These are phyloP conservation scores for Columbina picui DNA, from an alignment of 2,113 vertebrate species.

Conservation along the genomic window DNA sequence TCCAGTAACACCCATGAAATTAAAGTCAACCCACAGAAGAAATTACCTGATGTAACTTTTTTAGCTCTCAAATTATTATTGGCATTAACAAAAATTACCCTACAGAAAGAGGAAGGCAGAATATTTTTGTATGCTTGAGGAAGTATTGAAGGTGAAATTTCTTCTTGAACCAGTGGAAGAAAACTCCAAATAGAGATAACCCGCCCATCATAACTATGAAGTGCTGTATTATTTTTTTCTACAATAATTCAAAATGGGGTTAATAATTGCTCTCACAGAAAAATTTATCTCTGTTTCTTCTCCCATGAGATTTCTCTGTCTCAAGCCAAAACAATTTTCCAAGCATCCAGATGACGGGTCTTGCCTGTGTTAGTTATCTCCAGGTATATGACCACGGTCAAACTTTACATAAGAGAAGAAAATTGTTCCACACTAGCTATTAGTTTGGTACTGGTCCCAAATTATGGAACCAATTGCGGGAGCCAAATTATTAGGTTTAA, in stretches of 20 bases:
- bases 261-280: not conserved
- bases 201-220: not conserved
- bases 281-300: not conserved
- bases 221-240: not conserved
- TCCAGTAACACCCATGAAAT: not conserved
- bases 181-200: not conserved
- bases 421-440: not conserved
- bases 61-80: not conserved
- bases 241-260: rapidly evolving
- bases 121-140: not conserved
- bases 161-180: not conserved
- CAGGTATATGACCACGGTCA: not conserved
- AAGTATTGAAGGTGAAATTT: not conserved
- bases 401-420: not conserved
- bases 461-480: not conserved
- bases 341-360: not conserved
- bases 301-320: not conserved
- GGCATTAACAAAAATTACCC: not conserved
- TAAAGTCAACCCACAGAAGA: not conserved
- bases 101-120: not conserved
- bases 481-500: not conserved
- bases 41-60: not conserved
- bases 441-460: not conserved
- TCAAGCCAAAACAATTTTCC: not conserved
- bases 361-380: not conserved